phyloP scores from a whole-genome alignment of 64 coral and sea anemone species.

The Acropora tenuis region DNA sequence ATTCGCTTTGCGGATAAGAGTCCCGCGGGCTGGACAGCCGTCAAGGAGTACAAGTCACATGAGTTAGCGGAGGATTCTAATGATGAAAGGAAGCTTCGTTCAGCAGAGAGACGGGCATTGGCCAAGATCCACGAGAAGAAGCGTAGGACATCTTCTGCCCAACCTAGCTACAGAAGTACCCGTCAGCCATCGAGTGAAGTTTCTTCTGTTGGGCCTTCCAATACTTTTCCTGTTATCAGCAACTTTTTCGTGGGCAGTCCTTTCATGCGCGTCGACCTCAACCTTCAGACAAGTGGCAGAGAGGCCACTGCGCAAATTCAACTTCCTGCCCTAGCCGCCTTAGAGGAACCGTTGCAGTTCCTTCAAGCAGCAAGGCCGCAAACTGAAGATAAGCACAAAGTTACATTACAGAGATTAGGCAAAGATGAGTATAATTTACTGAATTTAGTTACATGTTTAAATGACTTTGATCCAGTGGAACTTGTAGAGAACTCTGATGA shows the following conservation, averaged over 20 bases:
- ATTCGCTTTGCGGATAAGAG: conserved; percentile 68
- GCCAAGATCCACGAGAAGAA: conserved; percentile 51
- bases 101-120: conserved; percentile 49
- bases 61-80: conserved; percentile 56
- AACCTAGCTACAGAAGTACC: conserved; percentile 14
- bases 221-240: conserved; percentile 42
- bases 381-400: conserved; percentile 6
- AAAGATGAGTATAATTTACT: conserved; percentile 66
- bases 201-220: conserved; percentile 27
- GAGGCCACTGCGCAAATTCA: conserved; percentile 38
- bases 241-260: conserved; percentile 22
- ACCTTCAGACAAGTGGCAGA: conserved; percentile 61
- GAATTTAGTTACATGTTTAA: conserved; percentile 54
- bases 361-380: conserved; percentile 10
- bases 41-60: conserved; percentile 60
- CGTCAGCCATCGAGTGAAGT: conserved; percentile 13
- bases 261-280: conserved; percentile 57
- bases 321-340: conserved; percentile 22
- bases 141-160: conserved; percentile 2
- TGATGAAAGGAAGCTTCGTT: conserved; percentile 55
- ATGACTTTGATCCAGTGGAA: conserved; percentile 35
- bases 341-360: conserved; percentile 36
- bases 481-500: conserved; percentile 5
- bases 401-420: conserved; percentile 16
- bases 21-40: conserved; percentile 47